These are phyloP conservation scores for Branchipolynoe longqiensis DNA, from an alignment of 2,888 invertebrate species.

Conservation along the genomic window DNA sequence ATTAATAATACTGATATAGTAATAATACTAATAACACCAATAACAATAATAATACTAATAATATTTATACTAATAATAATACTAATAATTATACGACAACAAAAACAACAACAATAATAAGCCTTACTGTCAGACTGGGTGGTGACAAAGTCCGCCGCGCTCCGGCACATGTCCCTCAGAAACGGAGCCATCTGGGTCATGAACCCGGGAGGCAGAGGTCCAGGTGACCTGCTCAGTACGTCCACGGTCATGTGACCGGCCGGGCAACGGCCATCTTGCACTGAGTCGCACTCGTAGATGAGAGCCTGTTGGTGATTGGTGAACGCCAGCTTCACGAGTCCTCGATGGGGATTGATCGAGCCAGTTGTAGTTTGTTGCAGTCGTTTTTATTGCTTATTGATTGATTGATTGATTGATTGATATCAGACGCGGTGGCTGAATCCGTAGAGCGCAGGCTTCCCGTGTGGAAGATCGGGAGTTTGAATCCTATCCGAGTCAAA, in stretches of 20 bases:
- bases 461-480: too few species aligned
- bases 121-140: neutral
- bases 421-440: too few species aligned
- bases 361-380: too few species aligned
- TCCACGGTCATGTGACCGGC: neutral
- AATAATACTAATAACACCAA: too few species aligned
- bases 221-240: constrained; percentile 18
- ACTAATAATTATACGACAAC: too few species aligned
- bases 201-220: neutral
- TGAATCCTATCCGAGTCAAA: too few species aligned
- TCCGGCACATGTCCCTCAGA: constrained; percentile 19
- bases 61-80: neutral
- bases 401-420: too few species aligned
- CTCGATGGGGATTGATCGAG: constrained; percentile 11
- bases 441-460: too few species aligned
- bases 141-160: neutral
- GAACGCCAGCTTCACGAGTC: constrained; percentile 25
- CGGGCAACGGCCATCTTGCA: neutral
- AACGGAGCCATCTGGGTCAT: constrained; percentile 1
- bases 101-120: too few species aligned
- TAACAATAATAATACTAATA: too few species aligned
- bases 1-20: too few species aligned
- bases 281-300: constrained; percentile 25
- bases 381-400: too few species aligned
- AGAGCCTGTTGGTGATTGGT: constrained; percentile 29